These are phyloP conservation scores for Megalurothrips usitatus DNA, from an alignment of 2,888 invertebrate genomes.

Conservation along the genomic window DNA sequence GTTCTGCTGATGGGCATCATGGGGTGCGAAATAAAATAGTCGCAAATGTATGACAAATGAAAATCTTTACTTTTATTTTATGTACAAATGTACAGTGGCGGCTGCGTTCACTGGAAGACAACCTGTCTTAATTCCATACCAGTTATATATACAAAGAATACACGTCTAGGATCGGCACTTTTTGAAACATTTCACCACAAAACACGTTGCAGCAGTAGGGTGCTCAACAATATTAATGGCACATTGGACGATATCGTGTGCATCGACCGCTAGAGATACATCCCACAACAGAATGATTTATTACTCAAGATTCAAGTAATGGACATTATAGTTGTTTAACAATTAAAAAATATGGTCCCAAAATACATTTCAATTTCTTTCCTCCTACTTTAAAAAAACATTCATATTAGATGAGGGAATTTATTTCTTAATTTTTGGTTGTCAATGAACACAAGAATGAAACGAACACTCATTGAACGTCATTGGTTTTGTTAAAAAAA, in stretches of 20 bases:
- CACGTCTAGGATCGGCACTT: background rate
- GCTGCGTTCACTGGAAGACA: background rate
- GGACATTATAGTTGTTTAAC: background rate
- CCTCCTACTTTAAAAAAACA: too few relatives aligned
- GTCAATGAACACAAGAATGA: too few relatives aligned
- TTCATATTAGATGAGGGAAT: too few relatives aligned
- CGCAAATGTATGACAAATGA: background rate
- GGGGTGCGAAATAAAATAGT: background rate
- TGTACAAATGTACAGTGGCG: background rate
- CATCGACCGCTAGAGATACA: too few relatives aligned
- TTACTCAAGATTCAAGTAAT: background rate
- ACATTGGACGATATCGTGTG: too few relatives aligned
- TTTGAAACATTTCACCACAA: background rate
- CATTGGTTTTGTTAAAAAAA: background rate
- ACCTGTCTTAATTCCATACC: background rate
- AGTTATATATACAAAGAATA: background rate
- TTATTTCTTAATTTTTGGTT: too few relatives aligned
- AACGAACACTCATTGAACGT: background rate
- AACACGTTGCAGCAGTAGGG: too few relatives aligned
- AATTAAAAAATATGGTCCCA: slow-evolving; percentile 12
- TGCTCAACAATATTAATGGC: too few relatives aligned
- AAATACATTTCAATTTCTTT: background rate
- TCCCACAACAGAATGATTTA: background rate
- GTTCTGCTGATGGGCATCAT: too few relatives aligned
- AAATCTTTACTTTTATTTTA: background rate